Evolutionary conservation across 1,140 invertebrate genomes (phyloP), one percentile per base, ranked within the genome.

Genomic region (Wiebesia pumilae): DNA sequence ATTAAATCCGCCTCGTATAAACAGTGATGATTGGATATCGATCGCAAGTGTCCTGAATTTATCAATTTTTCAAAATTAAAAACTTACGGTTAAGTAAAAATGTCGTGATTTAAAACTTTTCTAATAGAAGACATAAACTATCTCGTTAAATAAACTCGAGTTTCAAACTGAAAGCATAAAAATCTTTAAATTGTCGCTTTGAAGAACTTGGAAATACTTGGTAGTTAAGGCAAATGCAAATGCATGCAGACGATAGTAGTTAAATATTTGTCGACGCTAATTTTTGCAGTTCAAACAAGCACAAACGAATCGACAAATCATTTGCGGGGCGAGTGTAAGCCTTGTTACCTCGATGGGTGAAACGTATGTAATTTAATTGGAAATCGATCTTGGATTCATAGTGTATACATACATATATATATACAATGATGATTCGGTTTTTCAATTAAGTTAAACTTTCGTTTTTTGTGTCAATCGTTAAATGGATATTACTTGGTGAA

Each of bases 201-300:
- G 21, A 12, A 54, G 51, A 80, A 27, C 30, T 33, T 80, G 54
- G 40, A 80, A 80, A 80, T 65, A 38, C 4, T 58, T 21, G 24
- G 12, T 27, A 12, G 43, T 54, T 40, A 35, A 3, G 33, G 10
- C 14, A 21, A 80, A 38, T 80, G 10, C 14, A 21, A 80, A 38
- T 80, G 12, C 30, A 40, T 1, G 54, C 6, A 27, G 24, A n/a
- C 38, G 35, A 35, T 67, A 24, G 58, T 2, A 14, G 4, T 54
- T 81, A 67, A 81, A 81, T 80, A 80, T 80, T 81, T 67, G 79
- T 10, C 24, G 12, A 27, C 3, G 27, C 1, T 65, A 47, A 65
- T 69, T 82, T 47, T 65, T 79, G 30, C 47, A 33, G 2, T 12
- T 51, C 47, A 79, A 54, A 54, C 30, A 43, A 69, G 40, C 33